These are phyloP conservation scores for Oreochromis spilurus DNA, from an alignment of 2,113 vertebrate genomes.

Conservation along the genomic window DNA sequence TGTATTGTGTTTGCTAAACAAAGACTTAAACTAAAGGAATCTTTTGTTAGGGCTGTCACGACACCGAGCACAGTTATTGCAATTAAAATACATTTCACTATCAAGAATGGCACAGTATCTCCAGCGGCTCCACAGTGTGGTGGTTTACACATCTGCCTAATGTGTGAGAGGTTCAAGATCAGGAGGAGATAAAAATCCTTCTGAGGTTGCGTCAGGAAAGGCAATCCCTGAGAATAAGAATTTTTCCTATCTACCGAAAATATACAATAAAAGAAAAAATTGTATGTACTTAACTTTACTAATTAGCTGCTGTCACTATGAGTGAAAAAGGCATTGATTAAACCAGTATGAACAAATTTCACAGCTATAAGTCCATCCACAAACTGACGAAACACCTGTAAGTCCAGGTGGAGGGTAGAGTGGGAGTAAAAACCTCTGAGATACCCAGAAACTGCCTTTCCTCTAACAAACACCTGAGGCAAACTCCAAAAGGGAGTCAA, in stretches of 20 bases:
- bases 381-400: background rate
- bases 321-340: background rate
- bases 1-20: rapidly evolving
- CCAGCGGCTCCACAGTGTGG: background rate
- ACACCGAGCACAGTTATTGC: background rate
- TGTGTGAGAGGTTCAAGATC: background rate
- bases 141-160: background rate
- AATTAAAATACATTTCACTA: background rate
- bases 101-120: background rate
- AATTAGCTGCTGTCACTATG: background rate
- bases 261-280: background rate
- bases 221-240: background rate
- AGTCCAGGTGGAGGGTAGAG: background rate
- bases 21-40: background rate
- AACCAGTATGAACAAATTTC: background rate
- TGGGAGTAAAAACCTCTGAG: background rate
- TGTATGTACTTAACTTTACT: background rate
- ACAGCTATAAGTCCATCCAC: background rate
- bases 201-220: background rate
- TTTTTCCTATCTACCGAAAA: rapidly evolving
- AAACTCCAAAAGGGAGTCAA: too few species aligned
- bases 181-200: background rate
- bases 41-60: background rate
- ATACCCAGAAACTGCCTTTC: background rate
- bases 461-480: rapidly evolving